These are phyloP conservation scores for Drosophila albomicans DNA, from an alignment of 1,140 invertebrate genomes.

Conservation along the genomic window DNA sequence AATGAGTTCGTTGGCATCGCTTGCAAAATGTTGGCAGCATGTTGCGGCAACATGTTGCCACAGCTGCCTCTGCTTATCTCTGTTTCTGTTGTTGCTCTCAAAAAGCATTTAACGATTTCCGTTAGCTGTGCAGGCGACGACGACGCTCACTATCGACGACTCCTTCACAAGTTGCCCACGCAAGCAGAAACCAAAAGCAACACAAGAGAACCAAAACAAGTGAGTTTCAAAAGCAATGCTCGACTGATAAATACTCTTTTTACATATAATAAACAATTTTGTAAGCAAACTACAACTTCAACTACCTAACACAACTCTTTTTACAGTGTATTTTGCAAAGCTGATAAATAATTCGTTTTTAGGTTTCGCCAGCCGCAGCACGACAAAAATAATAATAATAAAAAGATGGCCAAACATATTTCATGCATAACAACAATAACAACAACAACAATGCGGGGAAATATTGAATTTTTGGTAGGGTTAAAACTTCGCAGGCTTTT, in stretches of 20 bases:
- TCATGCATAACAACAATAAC: conserved; percentile 45
- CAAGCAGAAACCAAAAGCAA: conserved; percentile 21
- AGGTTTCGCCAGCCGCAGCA: conserved; percentile 25
- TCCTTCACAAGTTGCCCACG: conserved; percentile 59
- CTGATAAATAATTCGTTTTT: conserved; percentile 31
- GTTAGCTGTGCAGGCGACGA: conserved; percentile 37
- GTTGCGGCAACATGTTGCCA: conserved; percentile 68
- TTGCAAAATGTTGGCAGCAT: conserved; percentile 65
- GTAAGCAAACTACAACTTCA: not conserved
- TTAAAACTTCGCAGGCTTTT: conserved; percentile 44
- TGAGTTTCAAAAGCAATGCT: not conserved
- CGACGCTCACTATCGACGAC: conserved; percentile 20
- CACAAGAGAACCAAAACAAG: conserved; percentile 11
- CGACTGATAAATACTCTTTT: not conserved
- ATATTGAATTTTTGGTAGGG: conserved; percentile 51
- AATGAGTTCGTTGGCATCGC: conserved; percentile 65
- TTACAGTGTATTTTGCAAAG: conserved; percentile 4
- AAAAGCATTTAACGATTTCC: conserved; percentile 75
- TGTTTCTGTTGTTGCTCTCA: conserved; percentile 48
- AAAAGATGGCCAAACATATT: conserved; percentile 48
- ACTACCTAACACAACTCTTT: not conserved
- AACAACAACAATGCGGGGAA: conserved; percentile 8
- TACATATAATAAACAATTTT: not conserved
- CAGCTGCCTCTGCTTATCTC: not conserved
- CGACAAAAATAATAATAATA: conserved; percentile 22